Conservation (phyloP, 1,140 invertebrate genomes). For the Maconellicoccus hirsutus region DNA sequence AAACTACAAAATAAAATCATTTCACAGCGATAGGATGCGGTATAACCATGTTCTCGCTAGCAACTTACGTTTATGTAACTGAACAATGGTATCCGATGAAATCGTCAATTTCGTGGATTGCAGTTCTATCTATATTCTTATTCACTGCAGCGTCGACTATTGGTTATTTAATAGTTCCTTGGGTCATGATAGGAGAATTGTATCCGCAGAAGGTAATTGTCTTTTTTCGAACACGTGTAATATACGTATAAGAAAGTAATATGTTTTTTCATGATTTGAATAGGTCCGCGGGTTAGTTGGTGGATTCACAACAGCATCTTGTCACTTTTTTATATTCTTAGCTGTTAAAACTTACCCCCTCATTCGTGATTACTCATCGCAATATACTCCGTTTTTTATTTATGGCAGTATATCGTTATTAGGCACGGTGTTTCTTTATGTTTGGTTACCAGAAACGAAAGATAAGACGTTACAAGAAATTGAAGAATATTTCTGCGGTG, state of each 20-base stretch:
- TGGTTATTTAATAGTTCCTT: constrained; percentile 55
- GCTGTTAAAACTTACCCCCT: constrained; percentile 55
- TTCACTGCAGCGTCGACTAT: constrained; percentile 52
- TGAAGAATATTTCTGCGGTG: constrained; percentile 48
- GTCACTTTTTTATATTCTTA: constrained; percentile 49
- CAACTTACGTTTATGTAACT: constrained; percentile 49
- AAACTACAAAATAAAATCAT: not conserved
- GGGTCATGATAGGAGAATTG: constrained; percentile 61
- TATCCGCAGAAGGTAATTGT: constrained; percentile 43
- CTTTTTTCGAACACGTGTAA: too few species aligned
- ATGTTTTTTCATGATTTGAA: too few species aligned
- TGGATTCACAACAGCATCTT: constrained; percentile 50
- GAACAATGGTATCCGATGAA: too few species aligned
- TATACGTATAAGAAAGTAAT: too few species aligned
- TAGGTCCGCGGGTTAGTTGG: constrained; percentile 53
- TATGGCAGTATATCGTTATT: constrained; percentile 47
- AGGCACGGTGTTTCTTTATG: constrained; percentile 45
- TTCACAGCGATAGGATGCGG: constrained; percentile 48
- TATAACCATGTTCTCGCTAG: constrained; percentile 46
- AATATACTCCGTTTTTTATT: constrained; percentile 47
- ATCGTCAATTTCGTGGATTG: constrained; percentile 45
- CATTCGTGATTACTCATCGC: constrained; percentile 39
- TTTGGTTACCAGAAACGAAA: constrained; percentile 70
- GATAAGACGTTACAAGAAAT: constrained; percentile 64
- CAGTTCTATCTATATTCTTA: constrained; percentile 46